Percentiles rank a stretch among this genome's conserved stretches.
These are phyloP conservation scores for Coregonus clupeaformis DNA, from an alignment of 2,113 vertebrate species.

Conservation along the genomic window DNA sequence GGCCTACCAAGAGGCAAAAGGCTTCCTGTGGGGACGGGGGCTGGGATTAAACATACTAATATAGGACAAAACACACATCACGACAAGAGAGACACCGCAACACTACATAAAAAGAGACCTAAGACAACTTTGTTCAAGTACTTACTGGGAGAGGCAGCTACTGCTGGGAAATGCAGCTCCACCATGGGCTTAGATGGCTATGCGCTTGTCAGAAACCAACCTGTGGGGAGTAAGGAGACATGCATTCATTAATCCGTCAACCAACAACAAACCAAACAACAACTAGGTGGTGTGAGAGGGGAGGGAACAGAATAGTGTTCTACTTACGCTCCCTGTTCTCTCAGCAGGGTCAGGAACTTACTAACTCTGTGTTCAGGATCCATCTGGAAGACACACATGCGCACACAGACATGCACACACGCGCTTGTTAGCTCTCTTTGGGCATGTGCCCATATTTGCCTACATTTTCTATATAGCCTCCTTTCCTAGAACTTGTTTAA, in stretches of 20 bases:
- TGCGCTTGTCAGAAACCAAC: constrained; percentile 39
- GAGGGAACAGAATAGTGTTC: constrained; percentile 8
- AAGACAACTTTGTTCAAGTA: not conserved
- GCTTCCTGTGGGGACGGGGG: too few relatives aligned
- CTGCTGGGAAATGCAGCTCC: constrained; percentile 26
- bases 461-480: too few relatives aligned
- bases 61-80: too few relatives aligned
- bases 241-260: not conserved
- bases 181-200: constrained; percentile 36
- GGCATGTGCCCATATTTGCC: too few relatives aligned
- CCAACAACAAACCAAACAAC: not conserved
- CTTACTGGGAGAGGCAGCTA: constrained; percentile 52
- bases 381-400: constrained; percentile 75
- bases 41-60: too few relatives aligned
- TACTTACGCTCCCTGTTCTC: constrained; percentile 91
- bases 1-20: too few relatives aligned
- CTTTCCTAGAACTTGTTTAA: too few relatives aligned
- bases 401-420: not conserved
- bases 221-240: constrained; percentile 35
- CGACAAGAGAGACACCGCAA: too few relatives aligned
- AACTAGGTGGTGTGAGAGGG: constrained; percentile 19
- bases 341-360: constrained; percentile 91
- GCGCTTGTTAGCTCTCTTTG: not conserved
- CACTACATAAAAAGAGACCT: too few relatives aligned
- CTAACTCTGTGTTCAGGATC: constrained; percentile 84